Conservation (phyloP, 2,113 vertebrate genomes). For the Mesocricetus auratus region DNA sequence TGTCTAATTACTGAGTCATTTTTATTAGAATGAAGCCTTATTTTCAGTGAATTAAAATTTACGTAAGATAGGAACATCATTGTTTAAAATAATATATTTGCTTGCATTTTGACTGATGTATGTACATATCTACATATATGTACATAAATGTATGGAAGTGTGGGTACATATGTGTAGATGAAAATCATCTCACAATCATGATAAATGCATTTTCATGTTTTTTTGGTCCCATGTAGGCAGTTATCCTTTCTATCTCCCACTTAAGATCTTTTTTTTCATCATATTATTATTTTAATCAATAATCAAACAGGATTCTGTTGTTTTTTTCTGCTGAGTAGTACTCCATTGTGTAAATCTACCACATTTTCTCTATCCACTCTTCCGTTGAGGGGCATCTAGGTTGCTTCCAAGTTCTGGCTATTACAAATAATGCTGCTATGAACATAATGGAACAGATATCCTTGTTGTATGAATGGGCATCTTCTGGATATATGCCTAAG, state of each 20-base stretch:
- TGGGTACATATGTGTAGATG: fast-evolving
- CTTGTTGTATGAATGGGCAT: too few species aligned
- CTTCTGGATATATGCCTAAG: too few species aligned
- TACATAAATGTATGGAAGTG: too few species aligned
- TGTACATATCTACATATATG: neutral
- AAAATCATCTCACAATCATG: neutral
- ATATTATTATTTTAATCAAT: neutral
- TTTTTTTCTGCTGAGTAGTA: too few species aligned
- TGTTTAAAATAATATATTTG: neutral
- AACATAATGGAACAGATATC: too few species aligned
- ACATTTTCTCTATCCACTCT: too few species aligned
- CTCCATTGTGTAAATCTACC: too few species aligned
- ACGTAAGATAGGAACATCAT: neutral
- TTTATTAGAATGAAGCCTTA: neutral
- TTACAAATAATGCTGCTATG: too few species aligned
- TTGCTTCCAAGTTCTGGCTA: too few species aligned
- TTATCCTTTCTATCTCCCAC: neutral
- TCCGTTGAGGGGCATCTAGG: too few species aligned
- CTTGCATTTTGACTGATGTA: neutral
- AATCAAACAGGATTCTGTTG: neutral
- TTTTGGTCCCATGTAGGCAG: fast-evolving
- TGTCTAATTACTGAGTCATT: neutral
- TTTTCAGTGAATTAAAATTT: neutral
- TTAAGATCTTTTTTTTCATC: neutral
- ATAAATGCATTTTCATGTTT: neutral